Evolutionary conservation across 2,888 invertebrate species (phyloP).

Genomic region (Drosophila melanosoma): DNA sequence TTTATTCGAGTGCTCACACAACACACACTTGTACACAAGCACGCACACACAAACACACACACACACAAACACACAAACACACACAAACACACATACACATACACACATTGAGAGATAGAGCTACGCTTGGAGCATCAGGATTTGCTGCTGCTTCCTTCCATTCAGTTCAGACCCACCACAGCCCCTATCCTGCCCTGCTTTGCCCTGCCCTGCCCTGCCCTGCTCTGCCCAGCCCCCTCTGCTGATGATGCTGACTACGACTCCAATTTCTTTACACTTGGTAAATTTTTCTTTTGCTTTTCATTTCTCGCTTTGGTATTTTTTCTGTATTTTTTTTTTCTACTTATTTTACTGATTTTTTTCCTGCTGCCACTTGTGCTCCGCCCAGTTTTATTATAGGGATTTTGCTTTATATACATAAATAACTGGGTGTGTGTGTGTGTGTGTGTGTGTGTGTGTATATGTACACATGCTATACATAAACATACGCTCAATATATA

Average conservation of each 20-base stretch:
- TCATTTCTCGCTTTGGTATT: conserved; percentile 64
- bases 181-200: background rate
- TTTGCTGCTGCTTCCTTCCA: conserved; percentile 64
- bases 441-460: conserved; percentile 4
- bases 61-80: conserved; percentile 43
- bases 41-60: conserved; percentile 39
- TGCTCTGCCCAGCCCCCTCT: background rate
- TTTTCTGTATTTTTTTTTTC: conserved; percentile 39
- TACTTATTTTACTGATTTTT: conserved; percentile 57
- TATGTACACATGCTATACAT: conserved; percentile 55
- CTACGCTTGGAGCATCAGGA: conserved; percentile 72
- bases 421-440: conserved; percentile 13
- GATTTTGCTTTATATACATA: conserved; percentile 68
- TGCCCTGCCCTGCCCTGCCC: conserved; percentile 10
- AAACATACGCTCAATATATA: conserved; percentile 61
- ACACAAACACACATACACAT: conserved; percentile 22
- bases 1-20: conserved; percentile 76
- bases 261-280: conserved; percentile 81
- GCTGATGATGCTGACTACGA: conserved; percentile 51
- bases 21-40: conserved; percentile 37
- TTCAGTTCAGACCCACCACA: conserved; percentile 32
- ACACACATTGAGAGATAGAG: conserved; percentile 50
- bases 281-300: conserved; percentile 77
- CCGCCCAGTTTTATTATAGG: conserved; percentile 82
- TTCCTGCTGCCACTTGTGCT: conserved; percentile 73